A percentile compares a stretch with the other conserved stretches of the same genome.
Evolutionary conservation across 2,888 invertebrate species (phyloP).

Genomic region (Artemia sinica): DNA sequence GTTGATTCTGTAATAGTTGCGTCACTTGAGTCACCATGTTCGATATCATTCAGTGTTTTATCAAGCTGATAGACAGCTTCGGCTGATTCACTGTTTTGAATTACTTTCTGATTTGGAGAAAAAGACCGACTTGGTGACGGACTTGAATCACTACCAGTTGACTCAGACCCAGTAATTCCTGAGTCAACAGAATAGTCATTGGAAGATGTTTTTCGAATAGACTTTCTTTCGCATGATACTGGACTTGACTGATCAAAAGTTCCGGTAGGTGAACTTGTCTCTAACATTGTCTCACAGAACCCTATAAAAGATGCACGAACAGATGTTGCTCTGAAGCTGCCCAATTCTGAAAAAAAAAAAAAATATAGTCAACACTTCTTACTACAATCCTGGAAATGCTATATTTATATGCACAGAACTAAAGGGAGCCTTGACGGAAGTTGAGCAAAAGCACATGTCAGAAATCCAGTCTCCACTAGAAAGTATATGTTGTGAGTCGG

Average conservation of each 20-base stretch:
- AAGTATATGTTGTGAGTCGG: too few species aligned
- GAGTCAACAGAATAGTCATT: conserved; percentile 13
- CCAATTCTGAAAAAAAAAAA: background rate
- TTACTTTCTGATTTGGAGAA: background rate
- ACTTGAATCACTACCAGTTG: background rate
- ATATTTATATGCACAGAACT: too few species aligned
- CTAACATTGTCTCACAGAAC: background rate
- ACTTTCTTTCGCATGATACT: background rate
- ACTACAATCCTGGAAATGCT: too few species aligned
- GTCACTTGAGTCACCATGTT: background rate
- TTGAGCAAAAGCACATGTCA: too few species aligned
- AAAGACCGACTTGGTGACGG: background rate
- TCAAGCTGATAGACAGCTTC: conserved; percentile 4
- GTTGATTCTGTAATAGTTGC: conserved; percentile 12
- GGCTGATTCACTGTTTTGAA: background rate
- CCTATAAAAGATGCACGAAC: conserved; percentile 13
- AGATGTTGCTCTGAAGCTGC: background rate
- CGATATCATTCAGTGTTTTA: conserved; percentile 5
- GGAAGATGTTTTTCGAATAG: conserved; percentile 2
- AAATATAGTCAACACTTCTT: too few species aligned
- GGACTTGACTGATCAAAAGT: background rate
- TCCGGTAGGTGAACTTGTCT: background rate
- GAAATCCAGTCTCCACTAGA: too few species aligned
- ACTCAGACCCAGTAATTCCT: conserved; percentile 8
- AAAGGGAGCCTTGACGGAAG: too few species aligned